phyloP scores from a whole-genome alignment of 2,797 vertebrate species.

The Propithecus perrieri region DNA sequence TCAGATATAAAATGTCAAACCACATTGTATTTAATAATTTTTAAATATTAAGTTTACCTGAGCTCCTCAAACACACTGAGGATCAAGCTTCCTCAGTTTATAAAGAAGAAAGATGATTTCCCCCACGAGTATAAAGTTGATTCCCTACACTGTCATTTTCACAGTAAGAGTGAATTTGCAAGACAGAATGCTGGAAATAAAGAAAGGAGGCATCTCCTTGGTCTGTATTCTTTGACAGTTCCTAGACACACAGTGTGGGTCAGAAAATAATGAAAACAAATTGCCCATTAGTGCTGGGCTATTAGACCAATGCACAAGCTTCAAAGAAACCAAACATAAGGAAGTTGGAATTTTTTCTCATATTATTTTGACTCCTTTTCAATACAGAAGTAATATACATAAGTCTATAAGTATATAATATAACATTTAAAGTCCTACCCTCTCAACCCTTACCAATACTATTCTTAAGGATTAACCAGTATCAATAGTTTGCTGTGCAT shows the following conservation, averaged over 20 bases:
- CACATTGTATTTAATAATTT: background rate
- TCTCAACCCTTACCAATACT: background rate
- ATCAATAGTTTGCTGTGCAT: background rate
- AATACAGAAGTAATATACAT: background rate
- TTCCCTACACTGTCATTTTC: background rate
- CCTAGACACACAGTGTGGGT: background rate
- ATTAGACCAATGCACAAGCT: background rate
- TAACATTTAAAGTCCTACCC: background rate
- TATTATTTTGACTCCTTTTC: background rate
- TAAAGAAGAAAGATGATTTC: background rate
- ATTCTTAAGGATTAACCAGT: background rate
- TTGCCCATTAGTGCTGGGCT: background rate
- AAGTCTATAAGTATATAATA: background rate
- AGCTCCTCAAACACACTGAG: background rate
- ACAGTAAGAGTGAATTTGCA: background rate
- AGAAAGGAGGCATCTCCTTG: background rate
- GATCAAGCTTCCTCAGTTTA: background rate
- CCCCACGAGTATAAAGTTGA: background rate
- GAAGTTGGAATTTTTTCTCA: background rate
- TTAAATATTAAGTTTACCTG: slow-evolving; percentile 19
- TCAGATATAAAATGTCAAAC: background rate
- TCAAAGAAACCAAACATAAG: background rate
- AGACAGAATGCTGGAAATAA: background rate
- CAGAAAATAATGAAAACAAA: slow-evolving; percentile 42
- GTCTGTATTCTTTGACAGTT: background rate